Conservation (phyloP, 2,113 vertebrate genomes). For the Ia io region DNA sequence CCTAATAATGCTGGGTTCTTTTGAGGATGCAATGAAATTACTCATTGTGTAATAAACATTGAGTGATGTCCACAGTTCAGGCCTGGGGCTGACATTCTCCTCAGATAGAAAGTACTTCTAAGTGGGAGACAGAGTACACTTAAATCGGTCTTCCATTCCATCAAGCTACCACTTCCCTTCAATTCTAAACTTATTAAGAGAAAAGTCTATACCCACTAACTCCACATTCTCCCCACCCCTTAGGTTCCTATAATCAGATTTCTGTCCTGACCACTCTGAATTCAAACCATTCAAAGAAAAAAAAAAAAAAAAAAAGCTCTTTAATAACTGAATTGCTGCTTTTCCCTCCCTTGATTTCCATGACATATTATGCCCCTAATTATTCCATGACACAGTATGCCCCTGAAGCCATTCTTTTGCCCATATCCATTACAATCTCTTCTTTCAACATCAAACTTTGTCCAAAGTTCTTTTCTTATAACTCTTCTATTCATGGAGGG, state of each 20-base stretch:
- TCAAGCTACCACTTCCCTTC: neutral
- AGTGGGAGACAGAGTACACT: neutral
- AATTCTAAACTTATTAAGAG: constrained; percentile 39
- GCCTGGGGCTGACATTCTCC: neutral
- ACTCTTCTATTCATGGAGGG: neutral
- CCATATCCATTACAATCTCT: neutral
- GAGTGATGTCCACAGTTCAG: neutral
- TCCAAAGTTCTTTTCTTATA: neutral
- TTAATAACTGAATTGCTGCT: constrained; percentile 1
- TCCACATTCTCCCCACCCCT: neutral
- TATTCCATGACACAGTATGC: neutral
- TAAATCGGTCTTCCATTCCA: neutral
- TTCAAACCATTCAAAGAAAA: constrained; percentile 34
- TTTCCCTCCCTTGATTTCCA: constrained; percentile 5
- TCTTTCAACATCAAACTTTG: neutral
- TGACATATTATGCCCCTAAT: neutral
- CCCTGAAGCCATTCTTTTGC: neutral
- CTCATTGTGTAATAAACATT: neutral
- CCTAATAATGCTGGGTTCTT: neutral
- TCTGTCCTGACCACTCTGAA: constrained; percentile 7
- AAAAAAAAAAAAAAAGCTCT: constrained; percentile 24
- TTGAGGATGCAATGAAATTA: neutral
- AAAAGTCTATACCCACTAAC: neutral
- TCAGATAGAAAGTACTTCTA: neutral
- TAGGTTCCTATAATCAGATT: constrained; percentile 54